Percentiles rank a stretch among this genome's conserved stretches.
Evolutionary conservation across 2,888 invertebrate species (phyloP).

Genomic region (Nomada hirtipes): DNA sequence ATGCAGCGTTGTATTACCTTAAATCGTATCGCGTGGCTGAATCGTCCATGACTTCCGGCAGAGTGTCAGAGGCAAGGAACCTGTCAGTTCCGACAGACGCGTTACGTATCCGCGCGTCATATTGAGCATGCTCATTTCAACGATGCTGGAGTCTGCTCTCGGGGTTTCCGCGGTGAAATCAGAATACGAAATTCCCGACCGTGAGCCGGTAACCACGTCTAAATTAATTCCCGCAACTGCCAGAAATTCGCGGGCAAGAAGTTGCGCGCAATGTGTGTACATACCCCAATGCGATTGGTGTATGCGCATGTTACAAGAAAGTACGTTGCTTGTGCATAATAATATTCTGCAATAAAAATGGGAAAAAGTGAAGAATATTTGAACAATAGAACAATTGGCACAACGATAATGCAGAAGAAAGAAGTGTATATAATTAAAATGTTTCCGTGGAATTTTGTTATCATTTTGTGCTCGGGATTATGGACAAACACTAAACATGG

Average conservation of each 20-base stretch:
- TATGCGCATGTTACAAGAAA: no score
- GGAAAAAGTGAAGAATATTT: no score
- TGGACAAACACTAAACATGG: no score
- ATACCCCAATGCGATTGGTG: neutral
- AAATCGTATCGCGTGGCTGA: slow-evolving; percentile 4
- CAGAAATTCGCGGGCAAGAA: slow-evolving; percentile 26
- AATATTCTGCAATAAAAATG: no score
- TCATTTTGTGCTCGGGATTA: no score
- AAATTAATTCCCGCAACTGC: slow-evolving; percentile 37
- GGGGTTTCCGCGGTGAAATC: slow-evolving; percentile 17
- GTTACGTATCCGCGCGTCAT: slow-evolving; percentile 14
- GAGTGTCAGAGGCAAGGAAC: slow-evolving; percentile 11
- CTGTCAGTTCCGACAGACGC: slow-evolving; percentile 31
- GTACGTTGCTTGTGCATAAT: no score
- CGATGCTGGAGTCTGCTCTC: neutral
- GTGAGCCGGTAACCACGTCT: slow-evolving; percentile 15
- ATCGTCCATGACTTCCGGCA: neutral
- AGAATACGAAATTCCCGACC: slow-evolving; percentile 21
- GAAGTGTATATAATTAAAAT: no score
- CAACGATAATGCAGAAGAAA: no score
- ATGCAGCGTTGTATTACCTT: slow-evolving; percentile 2
- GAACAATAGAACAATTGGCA: no score
- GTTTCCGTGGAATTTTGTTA: no score
- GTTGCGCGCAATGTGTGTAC: neutral
- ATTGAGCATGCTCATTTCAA: slow-evolving; percentile 16